A percentile compares a stretch with the other conserved stretches of the same genome.
Evolutionary conservation across 2,113 vertebrate species (phyloP).

Genomic region (human (Homo sapiens)): GRCh38 chr1:37099501-37100000

Average conservation of each 20-base stretch:
- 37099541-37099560: not conserved
- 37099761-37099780: not conserved
- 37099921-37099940: constrained; percentile 56
- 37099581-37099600: not conserved
- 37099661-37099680: not conserved
- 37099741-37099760: not conserved
- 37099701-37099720: not conserved
- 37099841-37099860: not conserved
- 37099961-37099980: constrained; percentile 81
- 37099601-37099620: not conserved
- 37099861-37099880: not conserved
- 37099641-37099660: not conserved
- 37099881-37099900: not conserved
- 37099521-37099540: not conserved
- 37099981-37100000: constrained; percentile 77
- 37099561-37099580: not conserved
- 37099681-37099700: not conserved
- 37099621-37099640: not conserved
- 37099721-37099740: not conserved
- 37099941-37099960: constrained; percentile 68
- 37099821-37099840: not conserved
- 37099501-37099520: not conserved
- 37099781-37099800: not conserved
- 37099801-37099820: no score
- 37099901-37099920: constrained; percentile 30